Conservation (phyloP, 2,113 vertebrate species). For the Phainopepla nitens region DNA sequence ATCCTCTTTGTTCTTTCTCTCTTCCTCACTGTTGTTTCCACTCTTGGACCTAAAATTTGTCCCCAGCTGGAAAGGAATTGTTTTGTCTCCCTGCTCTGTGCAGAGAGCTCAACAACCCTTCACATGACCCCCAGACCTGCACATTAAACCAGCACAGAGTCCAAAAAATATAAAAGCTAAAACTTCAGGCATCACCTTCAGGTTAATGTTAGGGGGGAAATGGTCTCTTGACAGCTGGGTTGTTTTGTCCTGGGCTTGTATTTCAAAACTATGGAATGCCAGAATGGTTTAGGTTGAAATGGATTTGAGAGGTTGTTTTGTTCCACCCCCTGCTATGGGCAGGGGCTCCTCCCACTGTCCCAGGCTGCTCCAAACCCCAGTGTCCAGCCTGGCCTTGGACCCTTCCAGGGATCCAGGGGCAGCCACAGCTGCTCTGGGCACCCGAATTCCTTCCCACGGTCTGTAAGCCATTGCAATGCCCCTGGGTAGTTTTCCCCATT, state of each 20-base stretch:
- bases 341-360: fast-evolving
- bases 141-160: too few relatives aligned
- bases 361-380: neutral
- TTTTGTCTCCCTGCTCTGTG: too few relatives aligned
- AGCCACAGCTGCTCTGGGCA: neutral
- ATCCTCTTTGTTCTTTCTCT: too few relatives aligned
- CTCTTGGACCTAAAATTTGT: too few relatives aligned
- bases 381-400: neutral
- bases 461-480: neutral
- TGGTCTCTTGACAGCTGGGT: neutral
- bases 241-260: neutral
- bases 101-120: too few relatives aligned
- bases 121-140: too few relatives aligned
- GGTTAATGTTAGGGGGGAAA: neutral
- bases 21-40: too few relatives aligned
- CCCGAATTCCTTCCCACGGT: neutral
- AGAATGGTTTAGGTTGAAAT: neutral
- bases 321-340: neutral
- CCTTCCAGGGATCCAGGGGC: neutral
- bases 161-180: too few relatives aligned
- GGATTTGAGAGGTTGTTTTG: neutral
- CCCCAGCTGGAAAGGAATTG: too few relatives aligned
- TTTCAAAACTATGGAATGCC: neutral
- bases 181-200: neutral
- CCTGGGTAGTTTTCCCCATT: neutral